Evolutionary conservation across 1,140 invertebrate genomes (phyloP).

Genomic region (Bactericera cockerelli): DNA sequence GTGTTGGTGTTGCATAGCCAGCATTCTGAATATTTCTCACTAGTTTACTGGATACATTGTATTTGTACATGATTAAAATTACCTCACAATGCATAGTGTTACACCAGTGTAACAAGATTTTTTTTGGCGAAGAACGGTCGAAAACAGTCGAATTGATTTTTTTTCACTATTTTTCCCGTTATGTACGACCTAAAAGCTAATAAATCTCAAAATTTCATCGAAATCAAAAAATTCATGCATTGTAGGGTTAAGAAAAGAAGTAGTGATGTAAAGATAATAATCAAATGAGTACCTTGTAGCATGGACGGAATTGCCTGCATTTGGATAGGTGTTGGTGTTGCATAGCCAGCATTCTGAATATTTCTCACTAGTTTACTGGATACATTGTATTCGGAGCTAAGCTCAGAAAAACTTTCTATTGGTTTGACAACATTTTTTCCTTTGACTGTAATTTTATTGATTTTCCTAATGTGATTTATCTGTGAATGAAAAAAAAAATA

Average conservation of each 20-base stretch:
- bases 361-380: slow-evolving; percentile 49
- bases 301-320: slow-evolving; percentile 85
- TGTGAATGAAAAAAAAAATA: slow-evolving; percentile 26
- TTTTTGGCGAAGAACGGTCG: too few species aligned
- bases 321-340: slow-evolving; percentile 79
- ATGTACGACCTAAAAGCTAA: too few species aligned
- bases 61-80: too few species aligned
- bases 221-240: too few species aligned
- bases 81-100: too few species aligned
- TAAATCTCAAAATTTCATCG: too few species aligned
- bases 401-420: slow-evolving; percentile 49
- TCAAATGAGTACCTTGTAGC: slow-evolving; percentile 50
- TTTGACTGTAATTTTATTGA: slow-evolving; percentile 54
- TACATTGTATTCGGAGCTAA: slow-evolving; percentile 40
- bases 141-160: too few species aligned
- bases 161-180: too few species aligned
- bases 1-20: slow-evolving; percentile 67
- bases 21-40: slow-evolving; percentile 54
- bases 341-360: slow-evolving; percentile 54
- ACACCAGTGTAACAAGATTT: too few species aligned
- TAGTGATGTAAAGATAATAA: slow-evolving; percentile 12
- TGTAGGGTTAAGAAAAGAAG: too few species aligned
- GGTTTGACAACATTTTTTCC: slow-evolving; percentile 63
- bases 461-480: slow-evolving; percentile 57
- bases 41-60: slow-evolving; percentile 41